Conservation (phyloP, 1,140 invertebrate species). For the Psilanteris sp. region DNA sequence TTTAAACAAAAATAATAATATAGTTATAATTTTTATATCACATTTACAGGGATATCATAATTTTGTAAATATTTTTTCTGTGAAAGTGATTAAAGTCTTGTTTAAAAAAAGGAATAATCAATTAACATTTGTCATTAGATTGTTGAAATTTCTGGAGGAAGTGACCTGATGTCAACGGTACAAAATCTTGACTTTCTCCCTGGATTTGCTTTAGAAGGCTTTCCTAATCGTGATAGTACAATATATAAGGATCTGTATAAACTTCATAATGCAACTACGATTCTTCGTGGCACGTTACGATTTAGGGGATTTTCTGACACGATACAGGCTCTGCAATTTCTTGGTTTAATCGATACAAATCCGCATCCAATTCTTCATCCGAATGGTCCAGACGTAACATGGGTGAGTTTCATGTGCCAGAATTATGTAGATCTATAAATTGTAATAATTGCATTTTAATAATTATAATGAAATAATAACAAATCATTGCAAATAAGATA, state of each 20-base stretch:
- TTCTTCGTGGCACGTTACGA: slow-evolving; percentile 94
- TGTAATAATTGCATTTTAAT: too few relatives aligned
- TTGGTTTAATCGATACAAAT: slow-evolving; percentile 93
- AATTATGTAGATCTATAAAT: too few relatives aligned
- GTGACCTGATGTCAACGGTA: slow-evolving; percentile 90
- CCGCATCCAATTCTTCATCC: slow-evolving; percentile 94
- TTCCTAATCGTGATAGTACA: slow-evolving; percentile 96
- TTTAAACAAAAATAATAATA: too few relatives aligned
- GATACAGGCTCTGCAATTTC: slow-evolving; percentile 89
- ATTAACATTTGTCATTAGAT: too few relatives aligned
- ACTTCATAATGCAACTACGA: slow-evolving; percentile 90
- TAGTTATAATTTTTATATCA: too few relatives aligned
- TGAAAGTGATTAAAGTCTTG: too few relatives aligned
- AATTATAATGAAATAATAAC: too few relatives aligned
- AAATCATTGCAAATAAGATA: too few relatives aligned
- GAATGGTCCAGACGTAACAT: slow-evolving; percentile 96
- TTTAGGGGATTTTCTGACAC: slow-evolving; percentile 95
- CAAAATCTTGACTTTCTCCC: slow-evolving; percentile 93
- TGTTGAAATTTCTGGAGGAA: slow-evolving; percentile 94
- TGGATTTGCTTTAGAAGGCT: slow-evolving; percentile 97
- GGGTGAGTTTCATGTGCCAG: slow-evolving; percentile 87
- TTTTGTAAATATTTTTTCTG: too few relatives aligned
- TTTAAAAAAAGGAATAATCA: too few relatives aligned
- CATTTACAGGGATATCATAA: too few relatives aligned
- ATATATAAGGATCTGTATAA: slow-evolving; percentile 94